These are phyloP conservation scores for Stegana nigrithorax DNA, from an alignment of 2,888 invertebrate species.

Conservation along the genomic window DNA sequence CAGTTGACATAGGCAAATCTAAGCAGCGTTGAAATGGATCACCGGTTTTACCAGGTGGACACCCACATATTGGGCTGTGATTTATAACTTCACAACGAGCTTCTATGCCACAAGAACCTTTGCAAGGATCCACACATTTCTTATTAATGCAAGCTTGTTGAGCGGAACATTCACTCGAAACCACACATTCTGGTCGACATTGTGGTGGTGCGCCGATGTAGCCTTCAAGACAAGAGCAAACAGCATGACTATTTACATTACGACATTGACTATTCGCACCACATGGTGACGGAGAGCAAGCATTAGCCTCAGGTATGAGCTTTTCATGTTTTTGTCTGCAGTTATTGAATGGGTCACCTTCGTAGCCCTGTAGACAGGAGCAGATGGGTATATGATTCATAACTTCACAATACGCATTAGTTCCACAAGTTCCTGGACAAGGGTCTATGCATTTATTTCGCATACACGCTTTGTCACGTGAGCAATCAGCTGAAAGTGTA, in stretches of 20 bases:
- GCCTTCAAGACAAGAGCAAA: conserved; percentile 78
- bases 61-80: conserved; percentile 79
- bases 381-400: conserved; percentile 82
- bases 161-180: conserved; percentile 75
- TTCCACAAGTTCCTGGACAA: conserved; percentile 80
- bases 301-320: conserved; percentile 40
- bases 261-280: conserved; percentile 75
- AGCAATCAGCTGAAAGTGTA: conserved; percentile 79
- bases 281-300: conserved; percentile 74
- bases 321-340: conserved; percentile 68
- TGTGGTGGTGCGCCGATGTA: conserved; percentile 77
- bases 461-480: conserved; percentile 76
- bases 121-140: conserved; percentile 79
- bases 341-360: conserved; percentile 78
- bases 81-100: conserved; percentile 79
- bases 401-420: conserved; percentile 78
- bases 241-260: conserved; percentile 72
- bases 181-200: conserved; percentile 77
- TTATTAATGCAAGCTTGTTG: conserved; percentile 76
- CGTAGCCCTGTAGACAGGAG: conserved; percentile 76
- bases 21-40: conserved; percentile 84
- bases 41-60: conserved; percentile 75
- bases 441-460: conserved; percentile 80
- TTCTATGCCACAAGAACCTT: conserved; percentile 78
- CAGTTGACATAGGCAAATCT: conserved; percentile 70